phyloP scores from a whole-genome alignment of 2,113 vertebrate species.

The Seriola aureovittata region DNA sequence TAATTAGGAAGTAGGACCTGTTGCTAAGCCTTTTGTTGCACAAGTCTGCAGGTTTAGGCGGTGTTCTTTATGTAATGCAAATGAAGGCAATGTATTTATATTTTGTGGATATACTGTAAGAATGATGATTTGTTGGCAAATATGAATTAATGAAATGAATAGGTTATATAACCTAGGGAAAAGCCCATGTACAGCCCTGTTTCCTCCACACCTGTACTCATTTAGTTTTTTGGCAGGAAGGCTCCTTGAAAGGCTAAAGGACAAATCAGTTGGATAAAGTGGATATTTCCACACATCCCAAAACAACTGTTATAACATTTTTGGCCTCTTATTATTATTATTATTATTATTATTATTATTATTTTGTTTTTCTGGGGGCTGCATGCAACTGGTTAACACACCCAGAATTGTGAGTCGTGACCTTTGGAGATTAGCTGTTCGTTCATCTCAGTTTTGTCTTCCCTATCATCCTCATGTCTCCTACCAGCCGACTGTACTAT shows the following conservation, averaged over 20 bases:
- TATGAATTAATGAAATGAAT: background rate
- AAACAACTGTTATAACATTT: background rate
- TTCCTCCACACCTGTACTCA: background rate
- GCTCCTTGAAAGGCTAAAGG: background rate
- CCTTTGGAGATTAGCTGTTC: background rate
- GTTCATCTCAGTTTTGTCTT: slow-evolving; percentile 16
- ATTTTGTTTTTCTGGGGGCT: too few relatives aligned
- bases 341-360: too few relatives aligned
- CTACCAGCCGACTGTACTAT: background rate
- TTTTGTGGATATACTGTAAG: background rate
- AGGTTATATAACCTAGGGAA: too few relatives aligned
- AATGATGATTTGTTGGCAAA: background rate
- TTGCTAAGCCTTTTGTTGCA: slow-evolving; percentile 56
- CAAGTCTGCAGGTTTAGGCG: slow-evolving; percentile 28
- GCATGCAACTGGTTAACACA: background rate
- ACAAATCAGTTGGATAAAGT: background rate
- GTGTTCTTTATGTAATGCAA: background rate
- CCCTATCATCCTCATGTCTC: background rate
- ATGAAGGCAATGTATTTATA: background rate
- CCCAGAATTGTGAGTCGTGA: background rate
- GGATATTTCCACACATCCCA: background rate
- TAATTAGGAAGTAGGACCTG: slow-evolving; percentile 60
- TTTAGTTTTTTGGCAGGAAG: background rate
- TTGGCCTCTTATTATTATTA: background rate
- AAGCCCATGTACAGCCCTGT: background rate